Base-by-base conservation (phyloP, 2,888 invertebrate species). In the Pollenia labialis region DNA sequence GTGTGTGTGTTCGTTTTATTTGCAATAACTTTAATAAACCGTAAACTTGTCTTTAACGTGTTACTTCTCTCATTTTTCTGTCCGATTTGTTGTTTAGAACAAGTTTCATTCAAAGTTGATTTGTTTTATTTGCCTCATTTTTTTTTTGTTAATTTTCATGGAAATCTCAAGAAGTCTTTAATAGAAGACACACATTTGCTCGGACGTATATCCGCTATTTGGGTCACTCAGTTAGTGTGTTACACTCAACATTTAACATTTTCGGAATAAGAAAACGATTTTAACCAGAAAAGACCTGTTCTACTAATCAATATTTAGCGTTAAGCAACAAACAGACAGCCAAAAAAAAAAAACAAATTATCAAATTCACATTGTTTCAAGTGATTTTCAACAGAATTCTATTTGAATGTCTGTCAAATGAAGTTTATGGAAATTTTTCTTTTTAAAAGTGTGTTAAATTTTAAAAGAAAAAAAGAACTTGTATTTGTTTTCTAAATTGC, bases 141-240 rank as follows among this genome's bases (percentile, higher is more conserved):
- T 69, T 60, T 42, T 23, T 32, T 50, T 12, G 44, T 23, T 48
- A 69, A 46, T 80, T 83, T 86, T 56, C 82, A 75, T 75, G 69
- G 75, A 83, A 80, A 80, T 83, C 80, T 81, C 66, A 64, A 66
- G 80, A 42, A 66, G 69, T 77, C 64, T 82, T 75, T 54, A 46
- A 68, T 58, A 64, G 76, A 62, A 62, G 75, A 62, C 44, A 64
- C 71, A 52, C 52, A 18, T 48, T 60, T 48, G 8, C 46, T 1
- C 62, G 14, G 56, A 58, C 8, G 18, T 75, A 44, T 11, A 40
- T 64, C 1, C 46, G 6, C 10, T 64, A 87, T 87, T 87, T 87
- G 77, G 87, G 87, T 87, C 87, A 87, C 74, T 87, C 87, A 84
- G 87, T 87, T 87, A 87, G 87, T 87, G 76, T 87, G 87, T 84